These are phyloP conservation scores for Trachemys scripta DNA, from an alignment of 2,113 vertebrate species.

Conservation along the genomic window DNA sequence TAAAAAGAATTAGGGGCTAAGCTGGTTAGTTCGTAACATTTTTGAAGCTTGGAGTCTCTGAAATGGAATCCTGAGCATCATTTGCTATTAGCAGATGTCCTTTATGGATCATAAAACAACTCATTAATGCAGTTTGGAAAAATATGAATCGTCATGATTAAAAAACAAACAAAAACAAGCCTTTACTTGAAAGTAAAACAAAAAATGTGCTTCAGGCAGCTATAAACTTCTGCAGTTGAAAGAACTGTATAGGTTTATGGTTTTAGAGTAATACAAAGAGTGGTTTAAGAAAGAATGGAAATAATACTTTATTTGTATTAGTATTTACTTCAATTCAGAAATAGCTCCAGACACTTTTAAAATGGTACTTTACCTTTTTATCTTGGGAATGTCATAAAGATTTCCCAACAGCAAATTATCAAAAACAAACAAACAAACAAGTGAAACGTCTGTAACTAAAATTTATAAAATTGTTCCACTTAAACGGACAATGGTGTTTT, in stretches of 20 bases:
- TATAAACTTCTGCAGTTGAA: neutral
- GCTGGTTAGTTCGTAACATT: neutral
- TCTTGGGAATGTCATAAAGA: neutral
- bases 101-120: neutral
- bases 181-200: accelerated
- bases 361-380: neutral
- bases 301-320: neutral
- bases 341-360: neutral
- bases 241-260: neutral
- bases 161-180: neutral
- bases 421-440: neutral
- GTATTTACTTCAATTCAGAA: neutral
- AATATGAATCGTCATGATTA: neutral
- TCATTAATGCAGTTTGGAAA: neutral
- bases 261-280: neutral
- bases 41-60: neutral
- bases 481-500: neutral
- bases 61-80: neutral
- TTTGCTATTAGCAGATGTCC: neutral
- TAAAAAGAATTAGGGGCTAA: constrained; percentile 4
- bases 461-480: neutral
- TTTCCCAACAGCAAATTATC: neutral
- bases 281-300: neutral
- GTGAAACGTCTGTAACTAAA: neutral
- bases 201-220: neutral